Percentiles rank a stretch among this genome's conserved stretches.
These are phyloP conservation scores for Pollimyrus isidori DNA, from an alignment of 2,113 vertebrate genomes.

Conservation along the genomic window DNA sequence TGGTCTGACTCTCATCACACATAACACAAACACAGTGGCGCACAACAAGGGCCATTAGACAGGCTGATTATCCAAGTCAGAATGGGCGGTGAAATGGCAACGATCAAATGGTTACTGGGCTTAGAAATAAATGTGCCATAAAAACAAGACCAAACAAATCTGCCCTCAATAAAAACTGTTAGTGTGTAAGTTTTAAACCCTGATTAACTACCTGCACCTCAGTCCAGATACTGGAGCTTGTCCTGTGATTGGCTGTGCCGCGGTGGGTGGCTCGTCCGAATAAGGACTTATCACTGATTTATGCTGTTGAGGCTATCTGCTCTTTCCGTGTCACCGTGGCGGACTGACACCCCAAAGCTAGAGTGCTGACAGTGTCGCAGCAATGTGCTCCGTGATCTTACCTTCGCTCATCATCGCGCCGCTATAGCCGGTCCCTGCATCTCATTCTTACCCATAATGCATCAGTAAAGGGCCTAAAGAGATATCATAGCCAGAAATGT, in stretches of 20 bases:
- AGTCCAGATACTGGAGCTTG: neutral
- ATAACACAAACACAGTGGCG: neutral
- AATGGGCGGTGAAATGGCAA: neutral
- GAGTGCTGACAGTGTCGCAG: neutral
- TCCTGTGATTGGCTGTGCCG: neutral
- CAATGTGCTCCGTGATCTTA: neutral
- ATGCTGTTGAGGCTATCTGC: neutral
- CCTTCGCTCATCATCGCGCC: neutral
- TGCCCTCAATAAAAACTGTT: neutral
- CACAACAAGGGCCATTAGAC: neutral
- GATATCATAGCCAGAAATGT: neutral
- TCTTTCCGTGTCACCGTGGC: neutral
- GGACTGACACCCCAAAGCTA: neutral
- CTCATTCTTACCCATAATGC: slow-evolving; percentile 6
- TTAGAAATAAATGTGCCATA: neutral
- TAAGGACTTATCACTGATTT: neutral
- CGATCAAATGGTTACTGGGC: neutral
- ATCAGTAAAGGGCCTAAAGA: neutral
- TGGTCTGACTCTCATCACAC: neutral
- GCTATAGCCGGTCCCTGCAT: neutral
- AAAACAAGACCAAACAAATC: neutral
- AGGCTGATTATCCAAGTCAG: neutral
- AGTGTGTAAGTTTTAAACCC: neutral
- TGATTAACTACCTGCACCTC: neutral
- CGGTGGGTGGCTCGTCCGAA: neutral